These are phyloP conservation scores for Drosophila sucinea DNA, from an alignment of 1,140 invertebrate genomes.

Conservation along the genomic window DNA sequence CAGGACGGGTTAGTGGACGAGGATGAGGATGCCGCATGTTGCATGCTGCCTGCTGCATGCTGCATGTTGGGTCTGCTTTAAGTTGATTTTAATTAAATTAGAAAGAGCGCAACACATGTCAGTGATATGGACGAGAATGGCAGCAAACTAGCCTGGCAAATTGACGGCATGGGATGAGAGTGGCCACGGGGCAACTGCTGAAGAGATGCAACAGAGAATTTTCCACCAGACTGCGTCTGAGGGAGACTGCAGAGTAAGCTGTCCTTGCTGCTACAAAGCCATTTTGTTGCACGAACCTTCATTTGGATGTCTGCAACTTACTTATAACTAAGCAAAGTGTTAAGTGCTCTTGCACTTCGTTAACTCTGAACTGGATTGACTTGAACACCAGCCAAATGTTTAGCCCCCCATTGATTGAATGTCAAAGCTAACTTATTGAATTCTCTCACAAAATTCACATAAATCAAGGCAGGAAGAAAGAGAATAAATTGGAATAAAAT, in stretches of 20 bases:
- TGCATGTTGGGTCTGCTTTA: conserved; percentile 46
- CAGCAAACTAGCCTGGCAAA: conserved; percentile 16
- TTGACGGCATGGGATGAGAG: neutral
- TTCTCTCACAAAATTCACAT: too few relatives aligned
- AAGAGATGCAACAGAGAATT: neutral
- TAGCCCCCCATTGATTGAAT: too few relatives aligned
- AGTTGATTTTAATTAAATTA: conserved; percentile 80
- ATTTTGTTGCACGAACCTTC: conserved; percentile 2
- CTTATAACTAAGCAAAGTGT: conserved; percentile 5
- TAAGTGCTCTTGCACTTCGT: conserved; percentile 7
- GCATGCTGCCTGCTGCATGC: conserved; percentile 29
- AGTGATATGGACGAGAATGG: conserved; percentile 49
- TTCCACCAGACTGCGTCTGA: neutral
- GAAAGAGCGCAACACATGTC: conserved; percentile 61
- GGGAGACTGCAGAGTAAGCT: neutral
- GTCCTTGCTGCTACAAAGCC: neutral
- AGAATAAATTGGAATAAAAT: neutral
- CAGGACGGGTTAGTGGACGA: conserved; percentile 24
- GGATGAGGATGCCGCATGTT: conserved; percentile 40
- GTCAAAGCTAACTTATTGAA: too few relatives aligned
- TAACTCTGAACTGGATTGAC: neutral
- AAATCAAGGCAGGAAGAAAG: neutral
- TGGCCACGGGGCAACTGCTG: neutral
- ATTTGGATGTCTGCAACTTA: conserved; percentile 5
- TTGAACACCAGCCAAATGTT: neutral